Evolutionary conservation across 2,888 invertebrate species (phyloP).

Genomic region (Mesorhabditis sp.): DNA sequence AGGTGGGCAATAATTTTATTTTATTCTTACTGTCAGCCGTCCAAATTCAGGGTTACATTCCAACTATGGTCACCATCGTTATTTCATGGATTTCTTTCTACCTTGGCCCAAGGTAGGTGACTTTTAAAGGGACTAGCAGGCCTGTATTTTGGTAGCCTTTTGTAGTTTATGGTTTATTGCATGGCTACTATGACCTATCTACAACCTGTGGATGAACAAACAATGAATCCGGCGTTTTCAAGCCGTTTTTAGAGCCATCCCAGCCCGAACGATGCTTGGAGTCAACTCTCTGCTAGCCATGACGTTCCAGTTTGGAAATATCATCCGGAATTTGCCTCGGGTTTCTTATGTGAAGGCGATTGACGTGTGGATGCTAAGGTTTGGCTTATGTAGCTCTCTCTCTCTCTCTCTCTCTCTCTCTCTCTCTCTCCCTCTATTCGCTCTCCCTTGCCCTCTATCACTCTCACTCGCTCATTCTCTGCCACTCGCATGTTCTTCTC

Average conservation of each 20-base stretch:
- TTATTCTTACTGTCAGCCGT: neutral
- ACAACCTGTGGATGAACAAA: neutral
- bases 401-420: too few species aligned
- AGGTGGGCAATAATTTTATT: constrained; percentile 24
- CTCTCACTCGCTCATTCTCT: too few species aligned
- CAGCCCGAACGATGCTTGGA: constrained; percentile 58
- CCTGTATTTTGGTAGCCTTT: too few species aligned
- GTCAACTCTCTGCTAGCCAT: constrained; percentile 58
- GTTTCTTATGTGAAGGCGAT: constrained; percentile 57
- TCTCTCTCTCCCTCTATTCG: too few species aligned
- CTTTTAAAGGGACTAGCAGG: neutral
- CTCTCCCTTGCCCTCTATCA: too few species aligned
- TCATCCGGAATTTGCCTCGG: constrained; percentile 56
- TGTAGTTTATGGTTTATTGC: too few species aligned
- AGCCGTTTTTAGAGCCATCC: constrained; percentile 47
- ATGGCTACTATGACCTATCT: neutral
- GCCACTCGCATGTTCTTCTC: too few species aligned
- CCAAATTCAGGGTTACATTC: constrained; percentile 42
- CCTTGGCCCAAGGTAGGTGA: constrained; percentile 49
- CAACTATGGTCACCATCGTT: constrained; percentile 58
- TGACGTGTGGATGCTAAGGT: constrained; percentile 56
- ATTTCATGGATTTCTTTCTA: constrained; percentile 58
- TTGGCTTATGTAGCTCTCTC: neutral
- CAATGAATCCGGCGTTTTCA: neutral
- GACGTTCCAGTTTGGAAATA: constrained; percentile 59